Evolutionary conservation across 2,113 vertebrate species (phyloP).

Genomic region (Melanerpes formicivorus): DNA sequence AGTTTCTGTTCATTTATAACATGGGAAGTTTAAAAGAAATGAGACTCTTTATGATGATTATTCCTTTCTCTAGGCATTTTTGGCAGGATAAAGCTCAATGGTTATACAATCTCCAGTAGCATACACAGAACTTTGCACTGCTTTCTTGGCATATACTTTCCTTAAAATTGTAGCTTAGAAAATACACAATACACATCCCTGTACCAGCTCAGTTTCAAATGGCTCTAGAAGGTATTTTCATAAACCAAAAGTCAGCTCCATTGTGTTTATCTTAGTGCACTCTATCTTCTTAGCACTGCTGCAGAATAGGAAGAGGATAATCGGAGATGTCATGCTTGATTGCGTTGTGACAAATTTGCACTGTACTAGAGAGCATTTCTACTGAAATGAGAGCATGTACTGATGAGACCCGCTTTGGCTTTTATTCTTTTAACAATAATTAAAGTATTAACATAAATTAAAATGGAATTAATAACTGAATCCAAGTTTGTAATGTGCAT

Average conservation of each 20-base stretch:
- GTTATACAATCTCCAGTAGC: neutral
- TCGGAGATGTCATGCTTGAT: constrained; percentile 30
- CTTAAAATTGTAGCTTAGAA: neutral
- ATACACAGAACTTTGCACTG: neutral
- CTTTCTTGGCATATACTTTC: neutral
- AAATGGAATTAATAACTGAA: neutral
- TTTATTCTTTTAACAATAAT: neutral
- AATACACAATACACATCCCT: neutral
- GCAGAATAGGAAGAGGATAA: neutral
- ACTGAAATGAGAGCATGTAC: neutral
- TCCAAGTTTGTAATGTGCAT: neutral
- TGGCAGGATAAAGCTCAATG: neutral
- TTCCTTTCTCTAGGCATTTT: neutral
- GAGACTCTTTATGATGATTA: neutral
- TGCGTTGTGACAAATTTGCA: constrained; percentile 23
- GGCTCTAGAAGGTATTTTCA: neutral
- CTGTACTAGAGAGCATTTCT: neutral
- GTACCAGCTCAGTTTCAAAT: neutral
- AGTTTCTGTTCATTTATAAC: neutral
- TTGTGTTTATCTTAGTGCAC: neutral
- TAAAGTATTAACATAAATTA: neutral
- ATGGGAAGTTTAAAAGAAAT: neutral
- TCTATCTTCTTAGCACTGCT: neutral
- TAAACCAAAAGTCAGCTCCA: neutral
- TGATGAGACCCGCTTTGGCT: neutral